phyloP scores from a whole-genome alignment of 2,113 vertebrate species.

The Tychaedon coryphoeus region DNA sequence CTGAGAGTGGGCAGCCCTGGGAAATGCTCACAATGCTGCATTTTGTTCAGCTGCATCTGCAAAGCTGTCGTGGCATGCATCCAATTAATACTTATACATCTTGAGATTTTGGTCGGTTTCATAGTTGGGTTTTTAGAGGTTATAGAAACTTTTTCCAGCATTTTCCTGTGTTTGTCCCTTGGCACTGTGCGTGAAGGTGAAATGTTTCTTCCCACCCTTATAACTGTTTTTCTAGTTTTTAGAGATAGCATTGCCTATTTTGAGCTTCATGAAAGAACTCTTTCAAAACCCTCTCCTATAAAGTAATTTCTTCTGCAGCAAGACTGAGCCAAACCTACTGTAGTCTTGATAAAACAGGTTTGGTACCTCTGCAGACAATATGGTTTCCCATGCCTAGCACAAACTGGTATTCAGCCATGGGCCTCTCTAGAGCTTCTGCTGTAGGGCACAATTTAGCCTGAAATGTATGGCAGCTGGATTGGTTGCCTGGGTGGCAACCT shows the following conservation, averaged over 20 bases:
- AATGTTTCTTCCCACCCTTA: not conserved
- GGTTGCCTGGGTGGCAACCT: not conserved
- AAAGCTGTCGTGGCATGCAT: not conserved
- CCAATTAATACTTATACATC: not conserved
- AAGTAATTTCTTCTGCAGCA: not conserved
- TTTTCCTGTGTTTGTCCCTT: not conserved
- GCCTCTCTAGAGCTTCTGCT: not conserved
- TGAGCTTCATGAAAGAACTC: not conserved
- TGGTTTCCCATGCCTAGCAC: not conserved
- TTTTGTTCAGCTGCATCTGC: not conserved
- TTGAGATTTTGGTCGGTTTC: not conserved
- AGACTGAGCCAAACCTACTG: not conserved
- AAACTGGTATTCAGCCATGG: not conserved
- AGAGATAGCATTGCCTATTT: not conserved
- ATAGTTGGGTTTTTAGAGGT: not conserved
- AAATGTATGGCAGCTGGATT: not conserved
- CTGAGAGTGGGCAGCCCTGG: not conserved
- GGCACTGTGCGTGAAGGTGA: not conserved
- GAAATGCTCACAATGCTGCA: not conserved
- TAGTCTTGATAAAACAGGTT: not conserved
- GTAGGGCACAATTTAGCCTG: not conserved
- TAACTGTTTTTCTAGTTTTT: not conserved
- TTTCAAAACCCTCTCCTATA: not conserved
- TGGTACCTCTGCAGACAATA: not conserved
- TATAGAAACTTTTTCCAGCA: not conserved